These are phyloP conservation scores for zebrafish (Danio rerio) DNA, from an alignment of 2,113 vertebrate species.

Conservation along the genomic window DNA sequence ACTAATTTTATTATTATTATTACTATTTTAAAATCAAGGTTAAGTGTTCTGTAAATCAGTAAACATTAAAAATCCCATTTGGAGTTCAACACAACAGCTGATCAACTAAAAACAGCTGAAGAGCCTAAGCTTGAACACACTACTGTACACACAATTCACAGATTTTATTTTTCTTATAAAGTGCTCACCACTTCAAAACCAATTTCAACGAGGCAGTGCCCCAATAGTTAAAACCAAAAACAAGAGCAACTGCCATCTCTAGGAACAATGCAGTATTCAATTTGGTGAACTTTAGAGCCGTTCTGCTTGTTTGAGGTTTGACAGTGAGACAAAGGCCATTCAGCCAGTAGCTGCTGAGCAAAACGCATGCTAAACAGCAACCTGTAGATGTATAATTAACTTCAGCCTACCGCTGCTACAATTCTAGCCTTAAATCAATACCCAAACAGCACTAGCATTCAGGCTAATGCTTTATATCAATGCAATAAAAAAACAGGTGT, in stretches of 20 bases:
- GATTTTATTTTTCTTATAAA: too few species aligned
- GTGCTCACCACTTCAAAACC: background rate
- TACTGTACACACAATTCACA: too few species aligned
- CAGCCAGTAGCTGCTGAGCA: constrained; percentile 19
- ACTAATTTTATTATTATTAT: too few species aligned
- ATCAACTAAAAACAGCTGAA: too few species aligned
- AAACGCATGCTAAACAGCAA: constrained; percentile 27
- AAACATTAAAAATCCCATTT: too few species aligned
- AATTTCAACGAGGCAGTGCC: background rate
- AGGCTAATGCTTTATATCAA: background rate
- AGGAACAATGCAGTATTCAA: constrained; percentile 54
- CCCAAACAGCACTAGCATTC: background rate
- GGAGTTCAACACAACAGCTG: too few species aligned
- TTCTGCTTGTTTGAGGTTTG: constrained; percentile 30
- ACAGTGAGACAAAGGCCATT: background rate
- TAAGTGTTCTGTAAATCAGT: too few species aligned
- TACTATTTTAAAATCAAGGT: too few species aligned
- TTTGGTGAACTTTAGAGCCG: constrained; percentile 51
- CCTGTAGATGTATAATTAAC: constrained; percentile 12
- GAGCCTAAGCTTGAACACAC: too few species aligned
- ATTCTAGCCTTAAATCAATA: background rate
- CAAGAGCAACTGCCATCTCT: constrained; percentile 16
- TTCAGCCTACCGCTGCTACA: background rate
- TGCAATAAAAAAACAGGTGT: background rate
- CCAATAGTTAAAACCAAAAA: background rate